Evolutionary conservation across 2,888 invertebrate genomes (phyloP), one percentile per base, ranked within the genome.

Genomic region (Drosophila peninsularis): DNA sequence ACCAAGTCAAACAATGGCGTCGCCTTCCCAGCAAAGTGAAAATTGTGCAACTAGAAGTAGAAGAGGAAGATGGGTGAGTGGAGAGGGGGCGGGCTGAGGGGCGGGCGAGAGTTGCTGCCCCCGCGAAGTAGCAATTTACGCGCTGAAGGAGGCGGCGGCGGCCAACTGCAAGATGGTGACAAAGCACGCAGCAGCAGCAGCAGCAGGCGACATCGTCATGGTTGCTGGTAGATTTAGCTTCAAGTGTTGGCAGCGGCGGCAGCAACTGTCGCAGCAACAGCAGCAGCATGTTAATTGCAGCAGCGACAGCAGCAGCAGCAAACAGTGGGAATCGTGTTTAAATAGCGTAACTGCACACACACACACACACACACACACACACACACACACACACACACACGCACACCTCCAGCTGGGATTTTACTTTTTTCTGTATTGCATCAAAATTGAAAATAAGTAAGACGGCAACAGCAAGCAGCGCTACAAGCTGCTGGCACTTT

Each of bases 61-160:
- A 17, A 1, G 14, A 11, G 13, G 24, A 19, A 36, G 32, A 2
- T 24, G 2, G 3, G 0, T 5, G 24, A 24, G n/a, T 0, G 37
- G 37, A 1, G 13, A 17, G 41, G 39, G 5, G 13, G 3, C 6
- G 3, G 47, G 11, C 3, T 30, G 54, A 17, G 13, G 7, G 7
- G 6, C n/a, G 2, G n/a, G 7, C 32, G 42, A 34, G 6, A 6
- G 14, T 54, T 13, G 44, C 41, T n/a, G 57, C 30, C 30, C 85
- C 85, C 79, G 63, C 84, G 81, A 88, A 86, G 85, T 86, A 86
- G 88, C 88, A 88, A 88, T 83, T 88, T 88, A 78, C 74, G 80
- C 80, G 81, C 73, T 74, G 70, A 78, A 80, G 82, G 65, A 71
- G 79, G 75, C 79, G 61, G 69, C 76, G 66, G 65, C 76, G 66